Conservation (phyloP, 2,888 invertebrate genomes). For the Eupithecia insigniata region DNA sequence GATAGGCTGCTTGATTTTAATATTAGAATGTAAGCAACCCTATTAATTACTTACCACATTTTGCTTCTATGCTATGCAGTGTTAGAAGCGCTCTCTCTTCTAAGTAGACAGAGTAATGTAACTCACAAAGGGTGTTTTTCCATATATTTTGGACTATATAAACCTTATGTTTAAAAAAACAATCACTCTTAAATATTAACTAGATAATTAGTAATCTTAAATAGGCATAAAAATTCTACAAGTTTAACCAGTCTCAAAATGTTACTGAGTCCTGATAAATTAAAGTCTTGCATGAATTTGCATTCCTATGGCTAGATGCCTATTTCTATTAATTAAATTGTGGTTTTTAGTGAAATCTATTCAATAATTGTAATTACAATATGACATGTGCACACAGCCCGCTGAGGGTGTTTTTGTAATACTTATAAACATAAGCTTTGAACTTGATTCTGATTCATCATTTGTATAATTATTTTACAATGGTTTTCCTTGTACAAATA, state of each 20-base stretch:
- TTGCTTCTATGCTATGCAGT: neutral
- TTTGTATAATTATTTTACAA: conserved; percentile 10
- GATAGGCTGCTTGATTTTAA: neutral
- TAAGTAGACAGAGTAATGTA: neutral
- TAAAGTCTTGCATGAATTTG: too few relatives aligned
- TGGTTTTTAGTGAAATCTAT: neutral
- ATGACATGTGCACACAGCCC: neutral
- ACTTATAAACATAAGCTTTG: neutral
- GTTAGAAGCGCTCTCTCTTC: neutral
- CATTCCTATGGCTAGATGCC: neutral
- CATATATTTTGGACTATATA: neutral
- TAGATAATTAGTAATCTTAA: too few relatives aligned
- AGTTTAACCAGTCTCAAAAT: too few relatives aligned
- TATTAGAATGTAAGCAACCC: neutral
- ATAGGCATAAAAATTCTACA: too few relatives aligned
- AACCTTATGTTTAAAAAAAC: too few relatives aligned
- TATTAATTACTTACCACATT: neutral
- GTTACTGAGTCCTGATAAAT: too few relatives aligned
- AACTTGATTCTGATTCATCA: conserved; percentile 19
- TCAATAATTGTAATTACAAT: neutral
- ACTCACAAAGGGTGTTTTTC: neutral
- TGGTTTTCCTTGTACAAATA: conserved; percentile 28
- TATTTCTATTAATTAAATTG: neutral
- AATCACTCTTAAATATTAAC: too few relatives aligned
- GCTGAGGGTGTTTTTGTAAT: conserved; percentile 4